phyloP scores from a whole-genome alignment of 2,888 invertebrate genomes.

The Anthoptus insignis region DNA sequence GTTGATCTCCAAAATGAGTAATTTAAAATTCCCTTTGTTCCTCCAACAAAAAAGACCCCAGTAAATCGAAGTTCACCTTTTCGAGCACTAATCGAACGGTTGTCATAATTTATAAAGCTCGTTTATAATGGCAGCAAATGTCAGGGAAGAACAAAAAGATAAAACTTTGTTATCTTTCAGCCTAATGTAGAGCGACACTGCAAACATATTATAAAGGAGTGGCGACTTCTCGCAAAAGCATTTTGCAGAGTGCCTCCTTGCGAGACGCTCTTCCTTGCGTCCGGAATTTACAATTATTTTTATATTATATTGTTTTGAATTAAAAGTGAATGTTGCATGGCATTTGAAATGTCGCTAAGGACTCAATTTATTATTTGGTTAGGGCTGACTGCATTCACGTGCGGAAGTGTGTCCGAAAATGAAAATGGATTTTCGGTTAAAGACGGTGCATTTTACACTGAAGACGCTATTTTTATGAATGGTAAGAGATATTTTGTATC shows the following conservation, averaged over 20 bases:
- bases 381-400: constrained; percentile 62
- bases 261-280: constrained; percentile 74
- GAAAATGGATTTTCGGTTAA: constrained; percentile 70
- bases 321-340: constrained; percentile 58
- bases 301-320: constrained; percentile 27
- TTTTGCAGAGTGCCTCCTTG: constrained; percentile 83
- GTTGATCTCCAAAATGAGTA: constrained; percentile 59
- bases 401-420: constrained; percentile 67
- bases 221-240: constrained; percentile 71
- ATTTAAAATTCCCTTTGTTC: constrained; percentile 48
- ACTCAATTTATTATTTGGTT: constrained; percentile 62
- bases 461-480: constrained; percentile 81
- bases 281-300: constrained; percentile 54
- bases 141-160: constrained; percentile 74
- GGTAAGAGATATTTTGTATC: constrained; percentile 63
- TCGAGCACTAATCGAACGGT: constrained; percentile 63
- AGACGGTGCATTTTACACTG: constrained; percentile 76
- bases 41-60: constrained; percentile 63
- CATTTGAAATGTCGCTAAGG: constrained; percentile 62
- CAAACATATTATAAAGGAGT: constrained; percentile 84
- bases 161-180: constrained; percentile 83
- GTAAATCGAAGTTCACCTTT: constrained; percentile 61
- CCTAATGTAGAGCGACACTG: constrained; percentile 78
- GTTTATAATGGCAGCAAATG: constrained; percentile 65
- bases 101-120: constrained; percentile 73